Evolutionary conservation across 2,113 vertebrate species (phyloP).

Genomic region (Tetraodon nigroviridis): DNA sequence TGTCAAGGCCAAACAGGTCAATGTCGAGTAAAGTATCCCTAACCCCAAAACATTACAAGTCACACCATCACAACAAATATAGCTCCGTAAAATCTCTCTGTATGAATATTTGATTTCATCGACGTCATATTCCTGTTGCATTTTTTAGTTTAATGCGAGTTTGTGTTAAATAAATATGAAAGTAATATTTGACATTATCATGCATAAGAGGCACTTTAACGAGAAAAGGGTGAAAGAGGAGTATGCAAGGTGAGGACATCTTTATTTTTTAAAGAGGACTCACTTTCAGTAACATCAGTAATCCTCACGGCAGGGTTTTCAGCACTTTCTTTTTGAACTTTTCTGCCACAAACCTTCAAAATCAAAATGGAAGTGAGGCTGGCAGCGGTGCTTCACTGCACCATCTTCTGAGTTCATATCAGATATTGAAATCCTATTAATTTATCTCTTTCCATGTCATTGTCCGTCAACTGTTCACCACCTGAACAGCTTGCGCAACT

Average conservation of each 20-base stretch:
- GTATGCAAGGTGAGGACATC: background rate
- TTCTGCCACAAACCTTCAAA: background rate
- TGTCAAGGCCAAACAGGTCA: background rate
- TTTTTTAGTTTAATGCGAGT: slow-evolving; percentile 16
- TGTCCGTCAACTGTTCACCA: background rate
- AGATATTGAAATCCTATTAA: slow-evolving; percentile 2
- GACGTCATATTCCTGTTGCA: slow-evolving; percentile 12
- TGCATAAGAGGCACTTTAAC: slow-evolving; percentile 21
- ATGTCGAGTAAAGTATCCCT: background rate
- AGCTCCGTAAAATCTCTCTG: background rate
- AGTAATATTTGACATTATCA: slow-evolving; percentile 25
- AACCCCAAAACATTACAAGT: background rate
- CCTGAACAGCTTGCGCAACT: slow-evolving; percentile 33
- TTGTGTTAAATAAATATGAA: slow-evolving; percentile 3
- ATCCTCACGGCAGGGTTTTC: background rate
- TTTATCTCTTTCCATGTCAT: slow-evolving; percentile 17
- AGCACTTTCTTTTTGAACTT: background rate
- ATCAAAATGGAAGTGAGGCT: background rate
- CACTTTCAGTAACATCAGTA: slow-evolving; percentile 17
- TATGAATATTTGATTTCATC: slow-evolving; percentile 8
- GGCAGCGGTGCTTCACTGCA: too few relatives aligned
- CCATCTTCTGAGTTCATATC: background rate
- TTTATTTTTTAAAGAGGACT: slow-evolving; percentile 27
- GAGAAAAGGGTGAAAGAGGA: slow-evolving; percentile 4
- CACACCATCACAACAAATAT: too few relatives aligned